These are phyloP conservation scores for Psittacula cyanocephala DNA, from an alignment of 2,113 vertebrate genomes.

Conservation along the genomic window DNA sequence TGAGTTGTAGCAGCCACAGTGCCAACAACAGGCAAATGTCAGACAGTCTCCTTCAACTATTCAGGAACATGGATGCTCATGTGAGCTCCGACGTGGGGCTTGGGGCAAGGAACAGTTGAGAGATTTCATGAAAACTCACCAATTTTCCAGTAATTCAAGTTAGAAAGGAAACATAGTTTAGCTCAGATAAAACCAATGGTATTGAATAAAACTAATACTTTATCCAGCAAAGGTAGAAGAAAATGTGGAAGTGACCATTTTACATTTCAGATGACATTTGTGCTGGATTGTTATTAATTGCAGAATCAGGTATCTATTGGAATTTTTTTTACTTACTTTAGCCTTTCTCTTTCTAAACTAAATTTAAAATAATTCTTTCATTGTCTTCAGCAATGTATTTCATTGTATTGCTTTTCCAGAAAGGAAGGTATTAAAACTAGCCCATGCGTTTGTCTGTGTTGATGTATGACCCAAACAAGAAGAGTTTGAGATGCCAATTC, in stretches of 20 bases:
- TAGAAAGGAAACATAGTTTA: background rate
- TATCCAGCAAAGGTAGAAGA: background rate
- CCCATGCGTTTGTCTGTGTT: background rate
- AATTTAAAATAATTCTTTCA: background rate
- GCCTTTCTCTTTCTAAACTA: background rate
- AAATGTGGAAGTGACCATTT: background rate
- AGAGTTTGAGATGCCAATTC: background rate
- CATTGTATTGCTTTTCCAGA: background rate
- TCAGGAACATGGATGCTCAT: background rate
- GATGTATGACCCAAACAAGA: background rate
- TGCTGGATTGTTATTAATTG: background rate
- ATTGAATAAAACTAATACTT: background rate
- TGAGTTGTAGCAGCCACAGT: background rate
- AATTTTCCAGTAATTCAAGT: background rate
- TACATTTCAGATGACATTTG: background rate
- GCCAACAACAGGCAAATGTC: background rate
- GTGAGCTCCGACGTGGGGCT: background rate
- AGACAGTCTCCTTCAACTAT: background rate
- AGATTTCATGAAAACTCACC: background rate
- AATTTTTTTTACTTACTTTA: background rate
- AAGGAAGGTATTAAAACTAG: background rate
- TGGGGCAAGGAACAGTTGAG: background rate
- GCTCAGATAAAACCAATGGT: background rate
- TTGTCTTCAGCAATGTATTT: background rate
- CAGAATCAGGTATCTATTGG: background rate